Evolutionary conservation across 92 coral and sea anemone species (phyloP), one percentile per base, ranked within the genome.

Genomic region (Zoanthus solanderi): DNA sequence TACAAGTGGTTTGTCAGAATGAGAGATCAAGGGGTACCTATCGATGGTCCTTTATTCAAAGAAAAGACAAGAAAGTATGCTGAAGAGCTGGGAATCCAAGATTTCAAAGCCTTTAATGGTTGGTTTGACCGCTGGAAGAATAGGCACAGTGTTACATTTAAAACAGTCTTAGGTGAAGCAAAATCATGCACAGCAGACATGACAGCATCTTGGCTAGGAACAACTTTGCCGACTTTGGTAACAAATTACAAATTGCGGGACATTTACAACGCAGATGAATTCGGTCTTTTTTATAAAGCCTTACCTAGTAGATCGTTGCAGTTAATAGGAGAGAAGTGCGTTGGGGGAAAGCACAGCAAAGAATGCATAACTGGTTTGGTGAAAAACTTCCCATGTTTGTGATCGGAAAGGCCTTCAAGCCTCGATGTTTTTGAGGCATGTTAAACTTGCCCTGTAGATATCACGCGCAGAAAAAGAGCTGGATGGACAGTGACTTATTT

Each of bases 41-140:
- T 77, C 14, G 54, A n/a, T 54, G 82, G 82, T 18, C 82, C 82
- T 2, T 52, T 77, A 16, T 44, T 77, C 31, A 77, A 28, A 17
- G 82, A 77, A 14, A 77, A 77, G 28, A 67, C 82, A 29, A 77
- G 18, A 77, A 46, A 42, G 11, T 66, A 46, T 65, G 75, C 75
- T 5, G 67, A 66, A 4, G 63, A 63, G 50, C 16, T 81, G 6
- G 75, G 16, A 11, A 63, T 81, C 28, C 45, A 66, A 45, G 44
- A 45, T 30, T 81, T 81, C 53, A 81, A 81, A 18, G 75, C 60
- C 7, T 81, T 75, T 37, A 34, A 77, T 28, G 90, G 89, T 45
- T 89, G 76, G 53, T 72, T 87, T 14, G 90, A 68, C 17, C 84
- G 89, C 53, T 89, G 92, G 90, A 89, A 89, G 58, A 89, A 52